Evolutionary conservation across 2,888 invertebrate genomes (phyloP).

Genomic region (Hirtodrosophila trivittata): DNA sequence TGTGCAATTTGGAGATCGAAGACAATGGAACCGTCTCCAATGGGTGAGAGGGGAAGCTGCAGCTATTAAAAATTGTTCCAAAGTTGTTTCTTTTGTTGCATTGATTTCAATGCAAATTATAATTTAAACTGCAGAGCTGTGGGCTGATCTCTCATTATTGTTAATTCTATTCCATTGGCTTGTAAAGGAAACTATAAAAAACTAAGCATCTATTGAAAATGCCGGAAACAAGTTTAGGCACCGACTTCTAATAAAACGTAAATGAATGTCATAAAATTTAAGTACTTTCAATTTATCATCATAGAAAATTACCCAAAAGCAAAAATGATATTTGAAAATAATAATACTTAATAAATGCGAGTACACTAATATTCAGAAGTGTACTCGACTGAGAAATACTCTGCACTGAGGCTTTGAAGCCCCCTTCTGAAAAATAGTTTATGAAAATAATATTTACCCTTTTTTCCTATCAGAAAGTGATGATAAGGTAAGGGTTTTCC

Average conservation of each 20-base stretch:
- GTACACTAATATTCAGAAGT: too few species aligned
- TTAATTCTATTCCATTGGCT: conserved; percentile 3
- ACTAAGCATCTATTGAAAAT: conserved; percentile 25
- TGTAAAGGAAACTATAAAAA: conserved; percentile 9
- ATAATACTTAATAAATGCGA: background rate
- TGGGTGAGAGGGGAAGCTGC: background rate
- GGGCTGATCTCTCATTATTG: conserved; percentile 28
- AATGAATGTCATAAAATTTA: conserved; percentile 49
- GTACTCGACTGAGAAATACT: too few species aligned
- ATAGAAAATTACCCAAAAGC: conserved; percentile 23
- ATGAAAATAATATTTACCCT: too few species aligned
- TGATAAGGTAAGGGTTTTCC: too few species aligned
- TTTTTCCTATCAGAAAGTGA: too few species aligned
- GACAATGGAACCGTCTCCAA: background rate
- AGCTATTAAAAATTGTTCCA: background rate
- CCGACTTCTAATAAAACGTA: conserved; percentile 69
- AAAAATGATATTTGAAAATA: conserved; percentile 5
- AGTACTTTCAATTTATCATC: conserved; percentile 66
- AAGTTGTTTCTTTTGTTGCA: conserved; percentile 1
- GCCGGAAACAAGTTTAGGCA: conserved; percentile 47
- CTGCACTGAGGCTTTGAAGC: too few species aligned
- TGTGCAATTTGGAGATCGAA: background rate
- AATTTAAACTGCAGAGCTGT: conserved; percentile 16
- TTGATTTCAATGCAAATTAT: conserved; percentile 1
- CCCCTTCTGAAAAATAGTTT: too few species aligned